Percentiles rank a stretch among this genome's conserved stretches.
Evolutionary conservation across 2,113 vertebrate species (phyloP).

Genomic region (Eurypyga helias): DNA sequence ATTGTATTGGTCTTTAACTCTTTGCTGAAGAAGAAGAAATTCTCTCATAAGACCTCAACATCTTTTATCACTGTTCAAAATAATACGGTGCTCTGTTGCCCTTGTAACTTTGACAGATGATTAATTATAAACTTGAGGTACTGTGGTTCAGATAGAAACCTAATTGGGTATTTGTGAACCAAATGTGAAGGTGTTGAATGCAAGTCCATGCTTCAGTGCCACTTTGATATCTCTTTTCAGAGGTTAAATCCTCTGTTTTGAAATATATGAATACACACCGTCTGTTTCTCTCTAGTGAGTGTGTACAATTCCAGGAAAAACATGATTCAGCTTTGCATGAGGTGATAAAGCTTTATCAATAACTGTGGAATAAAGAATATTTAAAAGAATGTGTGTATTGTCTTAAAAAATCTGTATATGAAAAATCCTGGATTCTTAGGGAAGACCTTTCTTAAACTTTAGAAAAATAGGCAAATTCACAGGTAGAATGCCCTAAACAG

Average conservation of each 20-base stretch:
- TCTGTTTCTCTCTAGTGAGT: constrained; percentile 22
- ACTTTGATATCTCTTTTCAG: constrained; percentile 70
- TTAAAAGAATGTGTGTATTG: neutral
- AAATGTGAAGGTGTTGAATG: constrained; percentile 52
- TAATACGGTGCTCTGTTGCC: neutral
- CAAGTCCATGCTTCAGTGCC: neutral
- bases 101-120: constrained; percentile 62
- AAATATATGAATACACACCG: neutral
- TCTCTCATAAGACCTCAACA: neutral
- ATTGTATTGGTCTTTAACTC: neutral
- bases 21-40: neutral
- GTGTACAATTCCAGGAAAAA: constrained; percentile 4
- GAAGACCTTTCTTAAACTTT: neutral
- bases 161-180: constrained; percentile 72
- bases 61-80: neutral
- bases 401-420: neutral
- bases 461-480: neutral
- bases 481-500: neutral
- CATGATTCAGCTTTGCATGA: neutral
- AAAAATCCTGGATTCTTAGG: neutral
- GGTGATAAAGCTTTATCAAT: constrained; percentile 8
- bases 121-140: constrained; percentile 70
- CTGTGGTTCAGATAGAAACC: constrained; percentile 39
- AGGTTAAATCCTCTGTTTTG: constrained; percentile 51
- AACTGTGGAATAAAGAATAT: neutral